Conservation (phyloP, 2,113 vertebrate species). For the Apteryx mantelli region DNA sequence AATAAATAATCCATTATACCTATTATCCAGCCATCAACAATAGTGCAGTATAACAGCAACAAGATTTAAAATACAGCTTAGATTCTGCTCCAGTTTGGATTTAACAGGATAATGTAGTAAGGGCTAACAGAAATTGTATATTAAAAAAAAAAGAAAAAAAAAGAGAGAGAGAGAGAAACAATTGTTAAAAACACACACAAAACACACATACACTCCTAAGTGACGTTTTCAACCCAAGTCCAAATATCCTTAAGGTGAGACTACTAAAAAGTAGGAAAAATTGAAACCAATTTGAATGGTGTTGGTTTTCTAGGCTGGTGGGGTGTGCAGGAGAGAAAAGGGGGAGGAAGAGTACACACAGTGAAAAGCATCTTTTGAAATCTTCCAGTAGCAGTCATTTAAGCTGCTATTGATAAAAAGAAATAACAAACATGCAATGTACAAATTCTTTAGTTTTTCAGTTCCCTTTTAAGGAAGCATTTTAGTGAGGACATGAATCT, state of each 20-base stretch:
- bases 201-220: background rate
- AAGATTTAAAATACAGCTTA: background rate
- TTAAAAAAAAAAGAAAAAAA: background rate
- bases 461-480: background rate
- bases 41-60: background rate
- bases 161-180: background rate
- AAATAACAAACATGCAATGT: background rate
- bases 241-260: background rate
- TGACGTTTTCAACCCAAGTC: background rate
- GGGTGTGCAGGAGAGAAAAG: accelerated
- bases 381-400: background rate
- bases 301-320: background rate
- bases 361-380: background rate
- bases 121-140: background rate
- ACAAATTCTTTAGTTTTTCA: background rate
- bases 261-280: background rate
- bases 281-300: accelerated
- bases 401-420: background rate
- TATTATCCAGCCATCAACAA: background rate
- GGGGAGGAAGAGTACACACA: background rate
- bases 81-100: background rate
- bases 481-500: background rate
- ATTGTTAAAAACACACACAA: background rate
- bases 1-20: background rate
- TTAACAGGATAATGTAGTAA: background rate